Percentiles rank a stretch among this genome's conserved stretches.
phyloP scores from a whole-genome alignment of 2,888 invertebrate species.

The Leucophenga montana region DNA sequence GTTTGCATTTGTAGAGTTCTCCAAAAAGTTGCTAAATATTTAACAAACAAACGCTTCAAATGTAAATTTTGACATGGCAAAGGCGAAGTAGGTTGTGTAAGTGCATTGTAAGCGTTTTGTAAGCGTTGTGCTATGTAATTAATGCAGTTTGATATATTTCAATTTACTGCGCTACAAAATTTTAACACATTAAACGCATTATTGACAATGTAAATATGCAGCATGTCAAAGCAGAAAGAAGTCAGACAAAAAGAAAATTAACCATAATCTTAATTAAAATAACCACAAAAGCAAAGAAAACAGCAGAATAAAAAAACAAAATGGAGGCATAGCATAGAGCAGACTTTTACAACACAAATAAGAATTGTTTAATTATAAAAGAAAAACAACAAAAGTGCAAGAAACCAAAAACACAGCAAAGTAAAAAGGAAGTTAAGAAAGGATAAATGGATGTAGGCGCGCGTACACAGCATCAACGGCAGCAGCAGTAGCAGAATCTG shows the following conservation, averaged over 20 bases:
- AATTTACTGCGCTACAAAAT: too few relatives aligned
- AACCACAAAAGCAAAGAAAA: slow-evolving; percentile 37
- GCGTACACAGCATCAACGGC: neutral
- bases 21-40: slow-evolving; percentile 3
- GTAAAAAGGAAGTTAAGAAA: slow-evolving; percentile 21
- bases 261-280: slow-evolving; percentile 53
- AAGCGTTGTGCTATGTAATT: neutral
- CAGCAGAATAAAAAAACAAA: slow-evolving; percentile 29
- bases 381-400: slow-evolving; percentile 17
- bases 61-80: neutral
- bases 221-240: slow-evolving; percentile 16
- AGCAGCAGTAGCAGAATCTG: slow-evolving; percentile 1
- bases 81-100: neutral
- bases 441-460: slow-evolving; percentile 32
- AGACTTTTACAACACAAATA: slow-evolving; percentile 34
- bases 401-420: neutral
- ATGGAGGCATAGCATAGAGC: slow-evolving; percentile 8
- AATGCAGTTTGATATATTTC: too few relatives aligned
- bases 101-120: neutral
- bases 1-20: slow-evolving; percentile 40
- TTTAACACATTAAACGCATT: slow-evolving; percentile 3
- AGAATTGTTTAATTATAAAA: slow-evolving; percentile 44
- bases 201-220: slow-evolving; percentile 7
- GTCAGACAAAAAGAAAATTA: slow-evolving; percentile 29
- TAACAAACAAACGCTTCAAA: neutral